Percentiles rank a stretch among this genome's conserved stretches.
Evolutionary conservation across 2,113 vertebrate genomes (phyloP).

Genomic region (Ochotona curzoniae): DNA sequence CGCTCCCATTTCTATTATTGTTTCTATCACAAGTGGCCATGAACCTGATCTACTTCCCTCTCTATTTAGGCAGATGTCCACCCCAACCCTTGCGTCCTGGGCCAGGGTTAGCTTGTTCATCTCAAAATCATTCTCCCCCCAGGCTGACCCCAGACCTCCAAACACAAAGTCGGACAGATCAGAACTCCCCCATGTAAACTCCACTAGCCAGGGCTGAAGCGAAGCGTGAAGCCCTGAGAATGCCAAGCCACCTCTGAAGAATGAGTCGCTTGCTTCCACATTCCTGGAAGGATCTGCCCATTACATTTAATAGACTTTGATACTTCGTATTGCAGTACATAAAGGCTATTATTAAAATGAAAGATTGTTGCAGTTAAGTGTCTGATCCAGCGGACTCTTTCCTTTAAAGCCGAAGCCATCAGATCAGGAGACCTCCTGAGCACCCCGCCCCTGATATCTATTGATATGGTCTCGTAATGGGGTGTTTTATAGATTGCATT

Average conservation of each 20-base stretch:
- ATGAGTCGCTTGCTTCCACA: neutral
- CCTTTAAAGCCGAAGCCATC: neutral
- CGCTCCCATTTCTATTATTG: neutral
- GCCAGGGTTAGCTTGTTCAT: neutral
- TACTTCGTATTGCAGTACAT: constrained; percentile 18
- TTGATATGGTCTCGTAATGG: neutral
- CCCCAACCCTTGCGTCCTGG: neutral
- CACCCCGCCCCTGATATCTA: neutral
- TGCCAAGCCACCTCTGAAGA: neutral
- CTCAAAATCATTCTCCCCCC: neutral
- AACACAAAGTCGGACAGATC: neutral
- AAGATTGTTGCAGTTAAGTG: constrained; percentile 31
- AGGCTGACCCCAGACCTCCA: neutral
- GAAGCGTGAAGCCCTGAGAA: neutral
- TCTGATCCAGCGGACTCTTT: neutral
- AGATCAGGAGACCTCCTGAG: neutral
- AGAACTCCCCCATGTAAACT: rapidly evolving
- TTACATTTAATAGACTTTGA: constrained; percentile 53
- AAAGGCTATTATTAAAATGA: constrained; percentile 64
- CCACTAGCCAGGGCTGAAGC: constrained; percentile 47
- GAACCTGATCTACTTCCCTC: neutral
- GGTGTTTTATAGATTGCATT: neutral
- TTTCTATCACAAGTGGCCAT: rapidly evolving
- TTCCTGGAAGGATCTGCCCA: constrained; percentile 52
- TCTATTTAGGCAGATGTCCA: neutral